Evolutionary conservation across 1,140 invertebrate species (phyloP).

Genomic region (Sitophilus oryzae): DNA sequence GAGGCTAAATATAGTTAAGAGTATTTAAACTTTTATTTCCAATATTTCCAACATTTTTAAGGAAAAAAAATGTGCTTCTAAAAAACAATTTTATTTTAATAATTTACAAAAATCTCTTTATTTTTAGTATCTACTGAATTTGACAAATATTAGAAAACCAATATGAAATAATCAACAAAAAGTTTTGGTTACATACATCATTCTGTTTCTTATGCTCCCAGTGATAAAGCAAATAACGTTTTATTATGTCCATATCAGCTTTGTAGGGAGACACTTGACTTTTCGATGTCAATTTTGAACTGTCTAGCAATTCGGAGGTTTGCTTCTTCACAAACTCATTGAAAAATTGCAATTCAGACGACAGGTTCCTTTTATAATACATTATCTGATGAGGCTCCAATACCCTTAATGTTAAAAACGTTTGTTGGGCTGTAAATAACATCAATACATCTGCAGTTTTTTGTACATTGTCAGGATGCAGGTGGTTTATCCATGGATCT

Average conservation of each 20-base stretch:
- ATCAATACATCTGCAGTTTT: constrained; percentile 28
- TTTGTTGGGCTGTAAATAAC: constrained; percentile 28
- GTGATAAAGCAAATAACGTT: constrained; percentile 21
- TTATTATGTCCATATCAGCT: constrained; percentile 25
- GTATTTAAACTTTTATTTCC: constrained; percentile 12
- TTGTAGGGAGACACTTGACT: constrained; percentile 2
- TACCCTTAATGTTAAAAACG: constrained; percentile 18
- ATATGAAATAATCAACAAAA: constrained; percentile 24
- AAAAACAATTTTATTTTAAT: neutral
- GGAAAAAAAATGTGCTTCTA: neutral
- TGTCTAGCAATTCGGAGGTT: constrained; percentile 17
- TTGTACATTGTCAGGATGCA: constrained; percentile 21
- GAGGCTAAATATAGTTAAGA: constrained; percentile 23
- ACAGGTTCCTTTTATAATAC: constrained; percentile 26
- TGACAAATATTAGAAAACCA: constrained; percentile 33
- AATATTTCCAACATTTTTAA: neutral
- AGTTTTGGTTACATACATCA: constrained; percentile 24
- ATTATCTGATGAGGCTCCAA: constrained; percentile 14
- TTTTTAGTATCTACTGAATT: constrained; percentile 15
- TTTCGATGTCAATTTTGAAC: neutral
- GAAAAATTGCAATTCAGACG: constrained; percentile 32
- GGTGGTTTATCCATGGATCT: constrained; percentile 28
- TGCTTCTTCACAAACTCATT: constrained; percentile 30
- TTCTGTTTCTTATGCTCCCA: constrained; percentile 13
- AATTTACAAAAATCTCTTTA: neutral